Base-by-base conservation (phyloP, 2,797 vertebrate genomes). In the Peromyscus eremicus region DNA sequence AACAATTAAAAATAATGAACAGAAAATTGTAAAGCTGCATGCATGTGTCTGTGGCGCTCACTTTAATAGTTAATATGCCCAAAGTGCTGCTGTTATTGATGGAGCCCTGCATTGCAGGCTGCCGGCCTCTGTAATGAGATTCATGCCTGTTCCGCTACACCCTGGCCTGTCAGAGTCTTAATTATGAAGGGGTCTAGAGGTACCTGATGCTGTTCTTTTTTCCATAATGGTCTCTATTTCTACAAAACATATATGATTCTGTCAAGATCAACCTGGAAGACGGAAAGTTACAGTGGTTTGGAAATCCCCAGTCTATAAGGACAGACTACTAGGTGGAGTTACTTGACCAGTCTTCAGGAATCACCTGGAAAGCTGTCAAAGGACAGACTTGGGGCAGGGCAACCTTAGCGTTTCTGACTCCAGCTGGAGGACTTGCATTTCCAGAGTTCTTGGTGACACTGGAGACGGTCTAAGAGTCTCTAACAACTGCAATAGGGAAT, bases 1-100 rank as follows among this genome's bases (percentile, higher is more conserved):
- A 96, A 98, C 95, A 97, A 97, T 97, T 97, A 96, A 84, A 94
- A 96, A 97, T 98, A 96, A 98, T 96, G 91, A 97, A 76, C 66
- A 87, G 81, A 94, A 97, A 97, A 95, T 96, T 96, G 70, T 95
- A 94, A 98, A 97, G 97, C 96, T 96, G 87, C 85, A 89, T 81
- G 89, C 87, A 95, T 88, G 68, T 17, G 60, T 90, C 94, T 62
- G 34, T 76, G 76, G 80, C 79, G n/a, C 92, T 97, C 94, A 88
- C 57, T 91, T 79, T 93, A 91, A 93, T 83, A 86, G 80, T 97
- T 97, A 97, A 94, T 95, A 95, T 91, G 76, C 93, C 82, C 57
- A 92, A 97, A 97, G 73, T 89, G 60, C 40, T 92, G 87, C 87
- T 81, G 40, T 79, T 96, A 94, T 85, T 81, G 76, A 66, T 93